Base-by-base conservation (phyloP, 2,113 vertebrate species). In the Bos javanicus region DNA sequence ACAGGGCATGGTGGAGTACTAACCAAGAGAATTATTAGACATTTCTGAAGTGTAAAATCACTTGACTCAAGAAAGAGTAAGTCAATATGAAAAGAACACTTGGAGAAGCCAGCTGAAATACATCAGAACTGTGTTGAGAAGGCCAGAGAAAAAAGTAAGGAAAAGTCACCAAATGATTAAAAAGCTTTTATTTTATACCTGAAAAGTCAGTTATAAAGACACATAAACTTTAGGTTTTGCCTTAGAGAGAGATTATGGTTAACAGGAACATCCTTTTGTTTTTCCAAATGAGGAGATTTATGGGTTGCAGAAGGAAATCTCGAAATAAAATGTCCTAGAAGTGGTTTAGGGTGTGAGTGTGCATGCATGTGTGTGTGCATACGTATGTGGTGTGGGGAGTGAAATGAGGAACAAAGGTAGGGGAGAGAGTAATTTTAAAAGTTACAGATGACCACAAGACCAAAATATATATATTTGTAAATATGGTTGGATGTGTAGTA, bases 1-100 rank as follows among this genome's bases (percentile, higher is more conserved):
- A 25, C 10, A n/a, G 21, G 0, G 46, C 2, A 7, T 25, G 9
- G 3, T 57, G 4, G 3, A 56, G 19, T 39, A 6, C 3, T 7
- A 50, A 5, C 15, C 8, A 25, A 59, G 23, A 64, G 21, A 93
- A 64, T 78, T 33, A 80, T n/a, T 80, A 78, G 60, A 60, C 2
- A 43, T 92, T 83, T 59, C n/a, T 56, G 5, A 88, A 74, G 15
- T 17, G 25, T 5, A 83, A 93, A 92, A 88, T 13, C 6, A 26
- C 2, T 11, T 46, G 90, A 26, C 2, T 92, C 17, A 60, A 56
- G 19, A 46, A 43, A 76, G 36, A 92, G 11, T 50, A n/a, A 52
- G 33, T 88, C 25, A 56, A 16, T 19, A 57, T 43, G 5, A 52
- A 91, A 84, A 85, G 62, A 91, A 91, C 81, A 30, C 36, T 7